A percentile compares a stretch with the other conserved stretches of the same genome.
Evolutionary conservation across 2,888 invertebrate genomes (phyloP).

Genomic region (Fabriciana adippe): DNA sequence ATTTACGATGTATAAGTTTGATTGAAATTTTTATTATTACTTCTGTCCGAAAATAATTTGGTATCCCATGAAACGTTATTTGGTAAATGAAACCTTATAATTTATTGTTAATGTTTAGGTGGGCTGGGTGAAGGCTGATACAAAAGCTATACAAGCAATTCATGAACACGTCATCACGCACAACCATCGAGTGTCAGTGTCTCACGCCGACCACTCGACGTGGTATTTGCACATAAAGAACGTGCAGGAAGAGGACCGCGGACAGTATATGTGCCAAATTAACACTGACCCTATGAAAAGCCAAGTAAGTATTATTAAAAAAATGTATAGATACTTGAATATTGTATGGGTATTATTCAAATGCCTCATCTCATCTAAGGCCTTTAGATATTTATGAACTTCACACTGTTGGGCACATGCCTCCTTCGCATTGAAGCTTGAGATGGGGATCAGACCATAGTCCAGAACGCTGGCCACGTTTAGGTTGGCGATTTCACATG

Average conservation of each 20-base stretch:
- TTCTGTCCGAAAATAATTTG: too few species aligned
- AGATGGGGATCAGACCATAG: too few species aligned
- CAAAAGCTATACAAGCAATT: conserved; percentile 92
- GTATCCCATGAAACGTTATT: too few species aligned
- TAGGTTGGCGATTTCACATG: too few species aligned
- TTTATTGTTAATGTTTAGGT: conserved; percentile 78
- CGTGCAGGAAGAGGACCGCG: conserved; percentile 90
- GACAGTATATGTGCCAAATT: conserved; percentile 93
- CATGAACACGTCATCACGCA: conserved; percentile 94
- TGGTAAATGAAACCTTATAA: not conserved
- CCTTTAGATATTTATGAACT: too few species aligned
- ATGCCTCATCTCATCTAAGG: too few species aligned
- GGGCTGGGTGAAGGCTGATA: conserved; percentile 93
- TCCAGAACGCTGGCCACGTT: too few species aligned
- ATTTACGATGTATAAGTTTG: too few species aligned
- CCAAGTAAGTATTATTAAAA: conserved; percentile 80
- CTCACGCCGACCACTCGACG: conserved; percentile 89
- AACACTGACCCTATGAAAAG: conserved; percentile 95
- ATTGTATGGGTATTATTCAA: too few species aligned
- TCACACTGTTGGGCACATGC: too few species aligned
- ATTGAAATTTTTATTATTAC: too few species aligned
- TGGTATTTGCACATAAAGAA: conserved; percentile 92
- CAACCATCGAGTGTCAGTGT: conserved; percentile 89
- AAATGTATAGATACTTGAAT: not conserved
- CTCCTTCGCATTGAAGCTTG: too few species aligned